phyloP scores from a whole-genome alignment of 2,797 vertebrate genomes.

The Chromis chromis region DNA sequence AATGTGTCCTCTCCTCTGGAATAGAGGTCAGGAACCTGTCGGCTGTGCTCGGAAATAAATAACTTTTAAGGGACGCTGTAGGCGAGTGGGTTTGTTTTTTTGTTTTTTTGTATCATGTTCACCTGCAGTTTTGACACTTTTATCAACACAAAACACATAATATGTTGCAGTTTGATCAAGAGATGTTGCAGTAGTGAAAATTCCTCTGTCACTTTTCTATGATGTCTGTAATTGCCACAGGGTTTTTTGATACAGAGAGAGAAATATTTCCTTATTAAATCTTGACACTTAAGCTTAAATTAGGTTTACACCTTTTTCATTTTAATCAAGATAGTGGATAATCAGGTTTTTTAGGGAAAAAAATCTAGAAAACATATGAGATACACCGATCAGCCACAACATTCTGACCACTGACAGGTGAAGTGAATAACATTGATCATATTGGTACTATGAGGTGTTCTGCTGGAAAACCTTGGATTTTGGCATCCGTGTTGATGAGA shows the following conservation, averaged over 20 bases:
- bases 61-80: background rate
- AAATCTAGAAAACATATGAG: too few relatives aligned
- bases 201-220: background rate
- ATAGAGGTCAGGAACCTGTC: background rate
- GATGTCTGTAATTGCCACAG: background rate
- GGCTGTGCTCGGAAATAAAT: background rate
- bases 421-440: too few relatives aligned
- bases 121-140: background rate
- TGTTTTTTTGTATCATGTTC: too few relatives aligned
- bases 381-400: too few relatives aligned
- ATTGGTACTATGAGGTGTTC: too few relatives aligned
- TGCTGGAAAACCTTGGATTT: too few relatives aligned
- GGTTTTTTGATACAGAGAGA: background rate
- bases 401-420: too few relatives aligned
- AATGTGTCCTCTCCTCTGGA: background rate
- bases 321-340: background rate
- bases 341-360: too few relatives aligned
- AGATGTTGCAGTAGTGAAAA: background rate
- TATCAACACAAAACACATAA: background rate
- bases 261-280: background rate
- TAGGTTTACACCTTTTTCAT: background rate
- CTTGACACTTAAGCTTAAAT: background rate
- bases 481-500: too few relatives aligned
- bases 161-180: background rate
- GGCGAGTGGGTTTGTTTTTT: too few relatives aligned